phyloP scores from a whole-genome alignment of 1,140 invertebrate species.

The Agrypnia vestita region DNA sequence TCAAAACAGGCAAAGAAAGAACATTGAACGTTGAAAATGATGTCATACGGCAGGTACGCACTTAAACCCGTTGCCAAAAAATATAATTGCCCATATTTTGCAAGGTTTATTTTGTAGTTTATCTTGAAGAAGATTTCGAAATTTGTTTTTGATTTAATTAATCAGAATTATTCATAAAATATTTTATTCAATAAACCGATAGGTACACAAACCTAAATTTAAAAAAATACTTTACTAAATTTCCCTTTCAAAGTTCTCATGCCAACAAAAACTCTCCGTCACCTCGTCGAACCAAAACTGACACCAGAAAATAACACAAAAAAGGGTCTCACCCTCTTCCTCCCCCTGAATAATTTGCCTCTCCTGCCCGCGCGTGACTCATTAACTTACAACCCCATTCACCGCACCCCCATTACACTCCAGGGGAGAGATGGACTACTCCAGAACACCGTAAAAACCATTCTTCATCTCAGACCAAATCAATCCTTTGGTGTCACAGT shows the following conservation, averaged over 20 bases:
- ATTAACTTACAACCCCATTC: slow-evolving; percentile 61
- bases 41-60: too few species aligned
- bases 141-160: too few species aligned
- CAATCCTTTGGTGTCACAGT: slow-evolving; percentile 28
- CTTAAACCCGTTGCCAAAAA: too few species aligned
- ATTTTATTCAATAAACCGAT: too few species aligned
- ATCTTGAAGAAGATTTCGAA: too few species aligned
- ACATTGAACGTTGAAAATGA: too few species aligned
- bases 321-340: slow-evolving; percentile 45
- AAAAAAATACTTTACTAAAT: slow-evolving; percentile 16
- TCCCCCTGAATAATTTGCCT: slow-evolving; percentile 50
- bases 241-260: slow-evolving; percentile 15
- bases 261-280: slow-evolving; percentile 22
- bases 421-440: slow-evolving; percentile 36
- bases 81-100: too few species aligned
- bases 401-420: slow-evolving; percentile 51
- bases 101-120: too few species aligned
- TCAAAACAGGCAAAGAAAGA: too few species aligned
- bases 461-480: slow-evolving; percentile 40
- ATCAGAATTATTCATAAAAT: too few species aligned
- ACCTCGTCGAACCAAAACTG: slow-evolving; percentile 58
- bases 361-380: slow-evolving; percentile 58
- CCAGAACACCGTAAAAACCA: slow-evolving; percentile 36
- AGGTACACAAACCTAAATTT: too few species aligned
- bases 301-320: slow-evolving; percentile 61